Conservation (phyloP, 2,797 vertebrate species). For the Cuculus canorus region DNA sequence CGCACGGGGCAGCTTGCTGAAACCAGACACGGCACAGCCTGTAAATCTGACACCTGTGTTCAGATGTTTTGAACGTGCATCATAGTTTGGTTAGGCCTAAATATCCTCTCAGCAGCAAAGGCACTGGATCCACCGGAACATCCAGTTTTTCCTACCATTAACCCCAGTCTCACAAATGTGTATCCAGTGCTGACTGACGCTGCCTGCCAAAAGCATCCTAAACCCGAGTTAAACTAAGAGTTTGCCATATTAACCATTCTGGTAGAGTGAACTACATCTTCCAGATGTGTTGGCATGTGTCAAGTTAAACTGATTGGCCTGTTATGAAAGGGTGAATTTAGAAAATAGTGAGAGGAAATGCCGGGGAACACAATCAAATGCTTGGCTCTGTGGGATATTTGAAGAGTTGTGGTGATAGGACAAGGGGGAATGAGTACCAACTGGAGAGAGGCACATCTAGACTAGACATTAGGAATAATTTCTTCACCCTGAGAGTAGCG, state of each 20-base stretch:
- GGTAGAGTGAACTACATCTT: not conserved
- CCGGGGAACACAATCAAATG: not conserved
- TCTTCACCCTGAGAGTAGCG: too few relatives aligned
- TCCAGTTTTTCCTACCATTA: not conserved
- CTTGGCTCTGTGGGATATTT: not conserved
- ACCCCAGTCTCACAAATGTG: fast-evolving
- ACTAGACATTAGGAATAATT: too few relatives aligned
- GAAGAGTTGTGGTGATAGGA: too few relatives aligned
- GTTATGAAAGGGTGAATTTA: not conserved
- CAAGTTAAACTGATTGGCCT: not conserved
- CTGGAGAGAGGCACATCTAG: too few relatives aligned
- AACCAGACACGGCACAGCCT: not conserved
- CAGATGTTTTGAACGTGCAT: not conserved
- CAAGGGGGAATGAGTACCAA: too few relatives aligned
- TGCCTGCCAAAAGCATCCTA: not conserved
- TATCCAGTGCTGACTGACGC: not conserved
- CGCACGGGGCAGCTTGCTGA: fast-evolving
- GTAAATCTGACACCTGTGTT: not conserved
- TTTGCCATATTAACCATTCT: not conserved
- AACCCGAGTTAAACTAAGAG: not conserved
- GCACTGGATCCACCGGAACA: not conserved
- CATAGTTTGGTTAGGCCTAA: not conserved
- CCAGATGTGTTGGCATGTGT: not conserved
- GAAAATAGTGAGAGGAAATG: not conserved
- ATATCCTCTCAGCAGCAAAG: not conserved